Conservation (phyloP, 2,113 vertebrate species). For the Phoxinus phoxinus region DNA sequence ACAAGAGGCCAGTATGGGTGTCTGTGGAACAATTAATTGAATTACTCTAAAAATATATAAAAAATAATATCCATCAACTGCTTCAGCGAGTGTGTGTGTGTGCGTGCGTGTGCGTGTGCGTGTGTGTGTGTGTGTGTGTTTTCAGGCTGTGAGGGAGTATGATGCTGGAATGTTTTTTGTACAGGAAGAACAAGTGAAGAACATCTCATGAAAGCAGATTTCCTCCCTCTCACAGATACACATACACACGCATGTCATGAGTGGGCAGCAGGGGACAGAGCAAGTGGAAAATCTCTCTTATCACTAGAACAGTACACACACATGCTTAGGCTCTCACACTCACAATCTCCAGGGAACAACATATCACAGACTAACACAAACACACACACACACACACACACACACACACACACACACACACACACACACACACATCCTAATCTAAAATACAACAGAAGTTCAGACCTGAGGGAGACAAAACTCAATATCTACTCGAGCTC, state of each 20-base stretch:
- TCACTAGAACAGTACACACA: conserved; percentile 1
- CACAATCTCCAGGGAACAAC: conserved; percentile 23
- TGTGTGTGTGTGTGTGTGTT: not conserved
- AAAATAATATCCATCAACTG: conserved; percentile 16
- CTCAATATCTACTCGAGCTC: not conserved
- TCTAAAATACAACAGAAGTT: not conserved
- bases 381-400: not conserved
- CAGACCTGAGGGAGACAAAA: not conserved
- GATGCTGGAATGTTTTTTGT: conserved; percentile 53
- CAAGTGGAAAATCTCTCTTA: conserved; percentile 44
- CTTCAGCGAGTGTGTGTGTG: conserved; percentile 17
- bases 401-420: not conserved
- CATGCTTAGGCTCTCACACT: conserved; percentile 10
- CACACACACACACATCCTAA: not conserved
- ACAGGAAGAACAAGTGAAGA: conserved; percentile 37
- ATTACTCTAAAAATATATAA: not conserved
- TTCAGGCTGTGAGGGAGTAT: conserved; percentile 38
- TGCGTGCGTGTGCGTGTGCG: not conserved
- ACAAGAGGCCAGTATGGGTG: not conserved
- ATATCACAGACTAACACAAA: not conserved
- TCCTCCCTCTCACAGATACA: conserved; percentile 23
- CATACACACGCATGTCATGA: conserved; percentile 1
- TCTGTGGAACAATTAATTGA: not conserved
- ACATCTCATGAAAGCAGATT: conserved; percentile 40
- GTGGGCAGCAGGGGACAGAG: conserved; percentile 10